Base-by-base conservation (phyloP, 2,113 vertebrate species). In the Tricholaema leucomelas region DNA sequence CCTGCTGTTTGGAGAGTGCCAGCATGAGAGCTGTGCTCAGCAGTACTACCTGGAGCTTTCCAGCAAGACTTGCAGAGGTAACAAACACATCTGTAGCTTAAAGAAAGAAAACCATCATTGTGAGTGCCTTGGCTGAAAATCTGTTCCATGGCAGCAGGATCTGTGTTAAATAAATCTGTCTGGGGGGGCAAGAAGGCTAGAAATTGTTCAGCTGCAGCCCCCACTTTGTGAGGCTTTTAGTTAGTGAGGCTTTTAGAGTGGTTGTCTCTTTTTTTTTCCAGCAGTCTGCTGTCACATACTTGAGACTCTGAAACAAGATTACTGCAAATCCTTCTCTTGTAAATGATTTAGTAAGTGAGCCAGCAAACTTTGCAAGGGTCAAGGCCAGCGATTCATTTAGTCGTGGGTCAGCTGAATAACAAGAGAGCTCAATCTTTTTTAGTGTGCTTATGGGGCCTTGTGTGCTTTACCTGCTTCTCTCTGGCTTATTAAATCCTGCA, bases 1-100 rank as follows among this genome's bases (percentile, higher is more conserved):
- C 48, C 98, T 99, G 87, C 96, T 99, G 70, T 99, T 99, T 10
- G 99, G 98, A 15, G 98, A 99, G 28, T 99, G 99, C 88, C 99
- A 97, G 85, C 97, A 98, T 2, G 98, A 99, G 92, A 98, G 81
- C 97, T 99, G 99, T 23, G 97, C 99, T 50, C 98, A 98, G 20
- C 99, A 99, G 95, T 98, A 99, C 76, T 99, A 99, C 85, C 98
- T 99, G 23, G 99, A 99, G 88, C 83, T 98, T 61, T 96, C 97
- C 35, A 98, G 94, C 61, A 98, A 87, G 36, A 97, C 92, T 9
- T 99, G 99, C 97, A 98, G 93, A 98, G 99, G 99, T 99, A 92
- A 98, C 28, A 48, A 71, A 88, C 8, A 33, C 7, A 0, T 17
- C 33, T 17, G 27, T 63, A 55, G 6, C 46, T 74, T 58, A 73